phyloP scores from a whole-genome alignment of 1,140 invertebrate species.

The Bombyx mandarina region DNA sequence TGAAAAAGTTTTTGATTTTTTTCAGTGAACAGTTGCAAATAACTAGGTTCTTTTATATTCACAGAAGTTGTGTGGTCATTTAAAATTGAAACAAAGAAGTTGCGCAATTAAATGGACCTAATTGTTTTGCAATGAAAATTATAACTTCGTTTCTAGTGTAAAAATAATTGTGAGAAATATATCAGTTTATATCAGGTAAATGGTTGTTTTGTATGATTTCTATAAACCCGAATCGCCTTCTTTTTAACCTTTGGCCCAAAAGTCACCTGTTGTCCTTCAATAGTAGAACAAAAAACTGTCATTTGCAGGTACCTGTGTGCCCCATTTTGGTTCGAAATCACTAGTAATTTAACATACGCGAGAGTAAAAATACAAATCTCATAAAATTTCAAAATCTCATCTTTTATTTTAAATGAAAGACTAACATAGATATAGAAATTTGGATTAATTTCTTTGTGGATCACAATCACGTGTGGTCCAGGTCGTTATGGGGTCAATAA shows the following conservation, averaged over 20 bases:
- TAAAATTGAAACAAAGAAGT: slow-evolving; percentile 9
- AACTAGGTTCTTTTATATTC: slow-evolving; percentile 10
- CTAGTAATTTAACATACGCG: slow-evolving; percentile 5
- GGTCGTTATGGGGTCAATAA: slow-evolving; percentile 67
- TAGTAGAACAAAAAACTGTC: background rate
- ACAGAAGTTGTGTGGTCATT: slow-evolving; percentile 9
- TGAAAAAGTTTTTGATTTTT: slow-evolving; percentile 59
- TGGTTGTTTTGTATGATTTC: slow-evolving; percentile 36
- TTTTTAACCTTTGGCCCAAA: background rate
- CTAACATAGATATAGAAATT: too few species aligned
- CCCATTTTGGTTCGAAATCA: slow-evolving; percentile 44
- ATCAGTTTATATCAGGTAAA: slow-evolving; percentile 60
- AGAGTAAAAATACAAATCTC: too few species aligned
- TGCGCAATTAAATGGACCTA: slow-evolving; percentile 14
- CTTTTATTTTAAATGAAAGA: too few species aligned
- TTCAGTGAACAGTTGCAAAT: slow-evolving; percentile 43
- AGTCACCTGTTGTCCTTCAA: slow-evolving; percentile 2
- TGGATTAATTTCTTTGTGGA: slow-evolving; percentile 38
- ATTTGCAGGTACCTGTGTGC: slow-evolving; percentile 19
- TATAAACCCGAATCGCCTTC: slow-evolving; percentile 4
- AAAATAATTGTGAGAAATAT: slow-evolving; percentile 71
- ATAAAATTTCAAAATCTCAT: too few species aligned
- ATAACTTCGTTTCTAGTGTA: slow-evolving; percentile 67
- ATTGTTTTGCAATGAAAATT: slow-evolving; percentile 61
- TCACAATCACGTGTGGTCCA: slow-evolving; percentile 61